Conservation (phyloP, 30 jellyfish, hydroid and myxozoan genomes). For the Morbakka virulenta region DNA sequence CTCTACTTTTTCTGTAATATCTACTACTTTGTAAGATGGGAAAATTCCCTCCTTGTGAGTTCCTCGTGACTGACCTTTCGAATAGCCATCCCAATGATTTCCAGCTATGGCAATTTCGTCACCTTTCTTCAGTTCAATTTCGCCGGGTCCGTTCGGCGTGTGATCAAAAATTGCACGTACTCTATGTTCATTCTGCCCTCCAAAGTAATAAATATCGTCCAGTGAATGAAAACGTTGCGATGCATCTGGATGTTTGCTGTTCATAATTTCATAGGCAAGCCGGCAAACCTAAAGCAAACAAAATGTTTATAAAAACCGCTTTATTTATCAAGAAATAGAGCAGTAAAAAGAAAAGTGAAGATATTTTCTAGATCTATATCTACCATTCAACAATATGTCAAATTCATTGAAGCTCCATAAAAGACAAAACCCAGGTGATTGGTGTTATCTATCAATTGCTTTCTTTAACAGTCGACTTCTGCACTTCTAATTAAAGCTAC, state of each 20-base stretch:
- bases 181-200: slow-evolving; percentile 95
- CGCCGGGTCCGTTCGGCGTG: slow-evolving; percentile 54
- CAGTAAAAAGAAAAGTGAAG: not conserved
- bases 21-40: slow-evolving; percentile 95
- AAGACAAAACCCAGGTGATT: too few relatives aligned
- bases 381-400: not conserved
- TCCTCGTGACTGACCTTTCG: slow-evolving; percentile 81
- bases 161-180: slow-evolving; percentile 70
- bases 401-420: not conserved
- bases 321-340: not conserved
- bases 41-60: slow-evolving; percentile 57
- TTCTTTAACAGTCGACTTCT: too few relatives aligned
- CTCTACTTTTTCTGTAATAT: slow-evolving; percentile 74
- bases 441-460: too few relatives aligned
- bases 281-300: slow-evolving; percentile 85
- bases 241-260: slow-evolving; percentile 94
- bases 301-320: not conserved
- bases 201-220: slow-evolving; percentile 94
- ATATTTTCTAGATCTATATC: not conserved
- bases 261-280: slow-evolving; percentile 97
- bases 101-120: slow-evolving; percentile 94
- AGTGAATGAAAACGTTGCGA: slow-evolving; percentile 79
- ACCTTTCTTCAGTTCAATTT: slow-evolving; percentile 73
- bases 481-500: too few relatives aligned
- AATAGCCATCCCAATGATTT: slow-evolving; percentile 98